phyloP scores from a whole-genome alignment of 2,113 vertebrate genomes.

The Capreolus pygargus region DNA sequence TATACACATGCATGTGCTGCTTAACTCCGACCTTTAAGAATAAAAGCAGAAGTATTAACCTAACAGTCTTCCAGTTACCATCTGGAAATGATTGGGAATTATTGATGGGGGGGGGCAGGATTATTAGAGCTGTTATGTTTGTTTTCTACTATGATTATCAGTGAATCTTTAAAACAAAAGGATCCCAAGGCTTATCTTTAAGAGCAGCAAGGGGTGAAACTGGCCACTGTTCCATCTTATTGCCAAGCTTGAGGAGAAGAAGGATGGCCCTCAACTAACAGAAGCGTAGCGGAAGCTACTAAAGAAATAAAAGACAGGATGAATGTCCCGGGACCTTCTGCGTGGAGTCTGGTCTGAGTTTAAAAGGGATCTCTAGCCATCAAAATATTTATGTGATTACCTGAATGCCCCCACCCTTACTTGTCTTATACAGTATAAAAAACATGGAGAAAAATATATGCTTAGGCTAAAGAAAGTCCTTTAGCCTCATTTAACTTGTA shows the following conservation, averaged over 20 bases:
- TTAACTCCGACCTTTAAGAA: neutral
- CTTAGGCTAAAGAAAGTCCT: neutral
- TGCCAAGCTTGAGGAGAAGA: neutral
- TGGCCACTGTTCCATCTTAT: neutral
- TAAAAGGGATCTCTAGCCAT: neutral
- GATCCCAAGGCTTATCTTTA: neutral
- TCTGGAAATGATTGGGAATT: neutral
- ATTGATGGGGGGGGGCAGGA: neutral
- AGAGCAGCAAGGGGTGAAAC: neutral
- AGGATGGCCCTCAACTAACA: neutral
- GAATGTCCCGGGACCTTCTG: neutral
- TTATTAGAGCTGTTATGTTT: conserved; percentile 2
- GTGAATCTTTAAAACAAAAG: neutral
- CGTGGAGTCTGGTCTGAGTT: neutral
- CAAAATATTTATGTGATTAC: neutral
- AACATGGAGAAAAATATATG: neutral
- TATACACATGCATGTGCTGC: neutral
- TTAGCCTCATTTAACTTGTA: neutral
- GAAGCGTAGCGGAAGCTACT: neutral
- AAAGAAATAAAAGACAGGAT: neutral
- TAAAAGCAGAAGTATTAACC: neutral
- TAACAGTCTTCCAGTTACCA: neutral
- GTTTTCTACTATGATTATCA: neutral
- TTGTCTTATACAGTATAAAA: neutral
- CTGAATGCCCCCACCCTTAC: neutral